Conservation (phyloP, 2,797 vertebrate genomes). For the Babyrousa celebensis region DNA sequence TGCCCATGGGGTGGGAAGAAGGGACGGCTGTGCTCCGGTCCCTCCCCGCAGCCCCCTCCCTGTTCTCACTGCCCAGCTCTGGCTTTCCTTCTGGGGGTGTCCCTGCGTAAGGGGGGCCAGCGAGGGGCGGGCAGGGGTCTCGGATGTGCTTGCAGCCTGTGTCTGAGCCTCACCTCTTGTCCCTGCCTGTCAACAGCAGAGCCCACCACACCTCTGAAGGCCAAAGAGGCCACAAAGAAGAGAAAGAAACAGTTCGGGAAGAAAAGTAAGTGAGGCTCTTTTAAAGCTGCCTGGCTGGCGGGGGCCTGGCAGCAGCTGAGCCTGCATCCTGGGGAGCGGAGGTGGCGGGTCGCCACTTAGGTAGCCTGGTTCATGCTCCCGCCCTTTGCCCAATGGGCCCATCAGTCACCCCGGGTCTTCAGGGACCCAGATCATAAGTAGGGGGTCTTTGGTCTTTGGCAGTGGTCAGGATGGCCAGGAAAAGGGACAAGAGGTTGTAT, state of each 20-base stretch:
- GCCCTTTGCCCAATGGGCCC: no score
- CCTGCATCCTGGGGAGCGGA: not conserved
- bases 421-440: not conserved
- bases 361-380: rapidly evolving
- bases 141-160: constrained; percentile 76
- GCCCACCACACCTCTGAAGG: constrained; percentile 88
- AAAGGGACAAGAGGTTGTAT: no score
- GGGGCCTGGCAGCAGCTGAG: not conserved
- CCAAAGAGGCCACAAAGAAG: constrained; percentile 91
- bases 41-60: constrained; percentile 42
- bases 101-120: not conserved
- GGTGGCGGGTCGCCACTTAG: rapidly evolving
- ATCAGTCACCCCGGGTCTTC: not conserved
- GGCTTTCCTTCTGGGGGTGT: not conserved
- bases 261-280: constrained; percentile 90
- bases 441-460: not conserved
- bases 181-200: constrained; percentile 88
- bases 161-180: constrained; percentile 76
- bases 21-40: not conserved
- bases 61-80: not conserved
- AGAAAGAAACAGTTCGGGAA: constrained; percentile 92
- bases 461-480: not conserved
- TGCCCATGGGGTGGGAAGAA: constrained; percentile 14
- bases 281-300: not conserved
- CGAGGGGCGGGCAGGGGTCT: constrained; percentile 78